These are phyloP conservation scores for Scaptomyza graminum DNA, from an alignment of 1,140 invertebrate species.

Conservation along the genomic window DNA sequence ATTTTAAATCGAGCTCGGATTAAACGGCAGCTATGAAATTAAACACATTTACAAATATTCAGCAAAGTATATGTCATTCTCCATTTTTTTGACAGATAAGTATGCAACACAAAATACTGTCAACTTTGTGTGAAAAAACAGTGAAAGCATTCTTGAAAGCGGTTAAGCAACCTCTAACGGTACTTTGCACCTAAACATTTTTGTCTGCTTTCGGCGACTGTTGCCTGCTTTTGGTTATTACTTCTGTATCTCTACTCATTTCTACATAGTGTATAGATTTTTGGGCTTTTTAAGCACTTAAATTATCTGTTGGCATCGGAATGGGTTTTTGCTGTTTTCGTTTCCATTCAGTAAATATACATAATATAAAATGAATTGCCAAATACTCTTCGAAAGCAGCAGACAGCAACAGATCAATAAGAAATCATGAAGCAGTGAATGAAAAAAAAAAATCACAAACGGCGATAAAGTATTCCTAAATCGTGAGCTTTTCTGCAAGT, in stretches of 20 bases:
- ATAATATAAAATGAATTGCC: constrained; percentile 41
- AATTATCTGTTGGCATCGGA: constrained; percentile 60
- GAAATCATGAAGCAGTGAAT: neutral
- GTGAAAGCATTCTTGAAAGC: no score
- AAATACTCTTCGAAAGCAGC: constrained; percentile 11
- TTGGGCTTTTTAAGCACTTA: constrained; percentile 58
- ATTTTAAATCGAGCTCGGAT: no score
- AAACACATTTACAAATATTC: neutral
- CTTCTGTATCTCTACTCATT: constrained; percentile 5
- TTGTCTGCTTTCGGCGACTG: neutral
- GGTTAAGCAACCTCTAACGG: neutral
- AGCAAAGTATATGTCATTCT: neutral
- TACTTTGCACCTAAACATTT: neutral
- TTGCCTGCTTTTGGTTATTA: neutral
- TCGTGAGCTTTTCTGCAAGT: constrained; percentile 14
- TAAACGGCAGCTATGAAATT: no score
- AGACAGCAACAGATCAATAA: constrained; percentile 30
- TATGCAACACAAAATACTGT: constrained; percentile 31
- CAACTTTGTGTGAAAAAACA: neutral
- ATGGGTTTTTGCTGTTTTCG: constrained; percentile 66
- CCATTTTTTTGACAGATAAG: constrained; percentile 24
- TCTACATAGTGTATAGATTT: constrained; percentile 33
- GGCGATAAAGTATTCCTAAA: constrained; percentile 33
- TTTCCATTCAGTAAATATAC: constrained; percentile 72
- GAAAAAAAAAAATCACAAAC: constrained; percentile 2